These are phyloP conservation scores for Norana najaformis DNA, from an alignment of 2,888 invertebrate species.

Conservation along the genomic window DNA sequence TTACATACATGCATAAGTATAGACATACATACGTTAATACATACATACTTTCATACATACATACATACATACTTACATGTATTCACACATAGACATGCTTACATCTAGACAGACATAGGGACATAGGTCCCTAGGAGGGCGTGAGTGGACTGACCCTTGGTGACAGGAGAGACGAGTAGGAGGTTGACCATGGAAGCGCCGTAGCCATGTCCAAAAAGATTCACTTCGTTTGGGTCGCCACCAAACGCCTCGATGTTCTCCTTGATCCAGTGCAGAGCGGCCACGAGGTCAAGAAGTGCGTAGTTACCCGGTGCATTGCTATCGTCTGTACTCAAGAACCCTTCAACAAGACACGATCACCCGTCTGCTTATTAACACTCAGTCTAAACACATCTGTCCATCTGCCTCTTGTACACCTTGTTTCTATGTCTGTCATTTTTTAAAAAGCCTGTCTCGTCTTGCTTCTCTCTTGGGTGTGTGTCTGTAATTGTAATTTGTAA, in stretches of 20 bases:
- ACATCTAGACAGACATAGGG: too few relatives aligned
- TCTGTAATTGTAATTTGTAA: too few relatives aligned
- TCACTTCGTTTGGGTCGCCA: slow-evolving; percentile 89
- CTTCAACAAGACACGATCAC: slow-evolving; percentile 47
- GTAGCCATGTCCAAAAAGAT: slow-evolving; percentile 80
- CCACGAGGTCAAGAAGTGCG: slow-evolving; percentile 95
- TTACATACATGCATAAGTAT: too few relatives aligned
- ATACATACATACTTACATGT: neutral
- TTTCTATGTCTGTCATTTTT: too few relatives aligned
- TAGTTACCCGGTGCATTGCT: slow-evolving; percentile 73
- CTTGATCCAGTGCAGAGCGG: slow-evolving; percentile 94
- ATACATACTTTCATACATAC: too few relatives aligned
- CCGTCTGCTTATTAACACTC: neutral
- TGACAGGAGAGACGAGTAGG: slow-evolving; percentile 88
- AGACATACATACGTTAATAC: too few relatives aligned
- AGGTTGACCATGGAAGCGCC: slow-evolving; percentile 97
- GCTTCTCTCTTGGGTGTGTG: too few relatives aligned
- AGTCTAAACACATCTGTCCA: too few relatives aligned
- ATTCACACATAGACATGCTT: neutral
- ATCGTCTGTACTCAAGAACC: slow-evolving; percentile 64
- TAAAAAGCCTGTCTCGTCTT: too few relatives aligned
- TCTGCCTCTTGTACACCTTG: too few relatives aligned
- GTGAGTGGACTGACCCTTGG: slow-evolving; percentile 72
- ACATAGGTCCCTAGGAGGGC: neutral
- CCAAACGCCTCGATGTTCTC: slow-evolving; percentile 93